Evolutionary conservation across 2,797 vertebrate genomes (phyloP).

Genomic region (Helarctos malayanus): DNA sequence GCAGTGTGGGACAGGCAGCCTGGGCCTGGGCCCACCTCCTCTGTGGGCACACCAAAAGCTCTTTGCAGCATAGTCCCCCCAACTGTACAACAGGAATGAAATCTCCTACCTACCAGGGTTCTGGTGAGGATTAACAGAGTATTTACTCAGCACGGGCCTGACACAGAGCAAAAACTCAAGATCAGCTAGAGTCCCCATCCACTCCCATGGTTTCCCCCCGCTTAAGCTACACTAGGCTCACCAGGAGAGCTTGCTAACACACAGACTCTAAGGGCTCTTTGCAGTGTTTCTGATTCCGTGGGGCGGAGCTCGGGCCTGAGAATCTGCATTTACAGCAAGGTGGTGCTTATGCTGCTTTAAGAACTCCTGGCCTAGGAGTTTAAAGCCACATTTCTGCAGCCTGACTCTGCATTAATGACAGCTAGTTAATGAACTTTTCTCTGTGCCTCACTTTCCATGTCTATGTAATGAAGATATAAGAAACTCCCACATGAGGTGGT

Average conservation of each 20-base stretch:
- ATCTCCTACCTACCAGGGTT: not conserved
- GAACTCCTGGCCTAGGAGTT: not conserved
- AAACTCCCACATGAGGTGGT: accelerated
- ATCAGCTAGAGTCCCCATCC: not conserved
- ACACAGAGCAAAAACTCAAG: not conserved
- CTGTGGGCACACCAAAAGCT: not conserved
- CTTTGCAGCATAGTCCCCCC: not conserved
- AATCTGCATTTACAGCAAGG: not conserved
- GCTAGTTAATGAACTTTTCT: not conserved
- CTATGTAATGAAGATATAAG: not conserved
- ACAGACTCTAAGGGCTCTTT: not conserved
- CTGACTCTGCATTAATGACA: not conserved
- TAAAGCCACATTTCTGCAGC: not conserved
- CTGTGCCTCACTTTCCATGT: not conserved
- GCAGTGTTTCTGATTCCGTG: not conserved
- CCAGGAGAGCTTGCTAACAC: not conserved
- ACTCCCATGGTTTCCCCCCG: not conserved
- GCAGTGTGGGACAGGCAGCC: not conserved
- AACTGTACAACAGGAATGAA: not conserved
- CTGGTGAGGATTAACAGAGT: not conserved
- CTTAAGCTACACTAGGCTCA: not conserved
- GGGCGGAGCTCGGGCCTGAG: not conserved
- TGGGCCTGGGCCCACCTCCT: not conserved
- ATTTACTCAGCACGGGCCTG: not conserved
- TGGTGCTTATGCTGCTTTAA: not conserved